Percentiles rank a stretch among this genome's conserved stretches.
These are phyloP conservation scores for Leptinotarsa peninsularis DNA, from an alignment of 2,888 invertebrate species.

Conservation along the genomic window DNA sequence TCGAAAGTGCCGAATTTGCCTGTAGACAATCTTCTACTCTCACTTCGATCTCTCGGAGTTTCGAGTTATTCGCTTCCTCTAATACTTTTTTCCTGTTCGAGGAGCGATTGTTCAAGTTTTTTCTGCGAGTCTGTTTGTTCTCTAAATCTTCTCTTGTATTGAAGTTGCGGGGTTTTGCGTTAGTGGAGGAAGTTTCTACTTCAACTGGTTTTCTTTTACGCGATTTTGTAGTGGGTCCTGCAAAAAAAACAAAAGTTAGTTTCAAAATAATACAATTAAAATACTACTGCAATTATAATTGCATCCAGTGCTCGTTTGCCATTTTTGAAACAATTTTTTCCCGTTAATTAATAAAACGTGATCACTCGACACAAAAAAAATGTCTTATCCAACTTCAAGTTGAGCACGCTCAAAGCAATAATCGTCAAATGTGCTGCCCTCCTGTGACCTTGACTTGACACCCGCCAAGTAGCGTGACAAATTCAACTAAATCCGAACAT, in stretches of 20 bases:
- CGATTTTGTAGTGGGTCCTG: slow-evolving; percentile 47
- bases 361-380: background rate
- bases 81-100: slow-evolving; percentile 64
- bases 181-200: slow-evolving; percentile 55
- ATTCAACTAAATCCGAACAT: slow-evolving; percentile 5
- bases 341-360: background rate
- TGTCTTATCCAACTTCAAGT: background rate
- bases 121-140: slow-evolving; percentile 58
- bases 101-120: slow-evolving; percentile 58
- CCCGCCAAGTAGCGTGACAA: slow-evolving; percentile 3
- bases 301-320: background rate
- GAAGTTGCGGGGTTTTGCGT: slow-evolving; percentile 49
- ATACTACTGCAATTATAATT: background rate
- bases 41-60: slow-evolving; percentile 64
- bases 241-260: slow-evolving; percentile 32
- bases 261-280: background rate
- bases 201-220: slow-evolving; percentile 63
- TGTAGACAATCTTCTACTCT: slow-evolving; percentile 65
- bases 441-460: slow-evolving; percentile 14
- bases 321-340: background rate
- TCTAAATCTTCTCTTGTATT: slow-evolving; percentile 63
- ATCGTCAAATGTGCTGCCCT: slow-evolving; percentile 5
- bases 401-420: background rate
- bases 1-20: slow-evolving; percentile 57
- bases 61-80: slow-evolving; percentile 66